These are phyloP conservation scores for Vespertilio murinus DNA, from an alignment of 2,797 vertebrate species.

Conservation along the genomic window DNA sequence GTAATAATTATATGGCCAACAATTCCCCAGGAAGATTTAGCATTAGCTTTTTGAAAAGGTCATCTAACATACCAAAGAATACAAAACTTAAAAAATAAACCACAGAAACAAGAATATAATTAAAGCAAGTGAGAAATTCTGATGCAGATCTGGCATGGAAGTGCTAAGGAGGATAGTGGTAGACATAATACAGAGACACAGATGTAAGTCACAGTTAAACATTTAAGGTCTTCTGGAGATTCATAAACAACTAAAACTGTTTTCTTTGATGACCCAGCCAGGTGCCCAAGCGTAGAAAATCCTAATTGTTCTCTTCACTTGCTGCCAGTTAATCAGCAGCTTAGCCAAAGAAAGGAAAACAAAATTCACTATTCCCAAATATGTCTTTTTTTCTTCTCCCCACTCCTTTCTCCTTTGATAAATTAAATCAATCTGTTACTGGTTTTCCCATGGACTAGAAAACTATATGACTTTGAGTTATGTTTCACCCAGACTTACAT, in stretches of 20 bases:
- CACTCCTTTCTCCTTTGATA: background rate
- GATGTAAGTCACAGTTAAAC: background rate
- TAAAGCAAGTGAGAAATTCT: conserved; percentile 48
- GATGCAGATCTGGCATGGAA: background rate
- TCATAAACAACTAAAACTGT: background rate
- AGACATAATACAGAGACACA: background rate
- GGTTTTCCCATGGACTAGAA: background rate
- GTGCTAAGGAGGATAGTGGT: background rate
- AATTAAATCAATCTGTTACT: conserved; percentile 32
- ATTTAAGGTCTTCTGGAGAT: background rate
- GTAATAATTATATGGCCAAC: conserved; percentile 34
- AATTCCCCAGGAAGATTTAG: conserved; percentile 19
- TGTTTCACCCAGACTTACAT: background rate
- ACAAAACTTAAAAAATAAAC: conserved; percentile 35
- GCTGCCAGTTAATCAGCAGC: background rate
- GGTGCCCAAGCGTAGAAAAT: background rate
- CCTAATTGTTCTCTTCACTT: background rate
- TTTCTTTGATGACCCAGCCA: background rate
- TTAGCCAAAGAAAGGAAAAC: conserved; percentile 15
- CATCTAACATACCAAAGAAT: background rate
- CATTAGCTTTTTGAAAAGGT: conserved; percentile 44
- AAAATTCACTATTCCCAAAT: conserved; percentile 38
- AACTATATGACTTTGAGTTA: background rate
- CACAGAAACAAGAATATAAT: background rate
- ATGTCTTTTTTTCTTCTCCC: background rate